Conservation (phyloP, 2,797 vertebrate genomes). For the Cirrhinus mrigala region DNA sequence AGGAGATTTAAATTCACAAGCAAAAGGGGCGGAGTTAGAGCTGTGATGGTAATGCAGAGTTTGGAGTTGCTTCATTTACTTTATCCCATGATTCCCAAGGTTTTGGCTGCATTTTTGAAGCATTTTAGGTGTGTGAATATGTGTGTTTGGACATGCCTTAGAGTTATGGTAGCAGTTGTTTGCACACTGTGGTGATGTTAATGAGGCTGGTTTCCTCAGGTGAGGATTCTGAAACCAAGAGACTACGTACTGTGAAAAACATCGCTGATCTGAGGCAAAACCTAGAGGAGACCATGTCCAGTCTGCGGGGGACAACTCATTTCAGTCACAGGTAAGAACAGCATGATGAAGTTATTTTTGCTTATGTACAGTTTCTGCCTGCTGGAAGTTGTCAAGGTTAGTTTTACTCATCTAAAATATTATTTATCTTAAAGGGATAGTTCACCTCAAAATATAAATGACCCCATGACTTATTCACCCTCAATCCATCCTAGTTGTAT, state of each 20-base stretch:
- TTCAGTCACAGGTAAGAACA: constrained; percentile 84
- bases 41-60: constrained; percentile 9
- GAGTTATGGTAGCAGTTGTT: constrained; percentile 34
- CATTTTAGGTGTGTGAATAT: constrained; percentile 27
- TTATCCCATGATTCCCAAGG: background rate
- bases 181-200: constrained; percentile 22
- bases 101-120: constrained; percentile 41
- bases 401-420: background rate
- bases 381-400: background rate
- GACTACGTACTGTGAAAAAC: constrained; percentile 85
- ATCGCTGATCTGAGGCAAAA: constrained; percentile 90
- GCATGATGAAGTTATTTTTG: background rate
- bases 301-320: constrained; percentile 83
- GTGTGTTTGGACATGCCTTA: constrained; percentile 52
- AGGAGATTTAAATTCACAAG: constrained; percentile 26
- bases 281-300: constrained; percentile 91
- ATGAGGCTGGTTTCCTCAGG: constrained; percentile 67
- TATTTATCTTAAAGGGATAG: background rate
- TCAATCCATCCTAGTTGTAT: background rate
- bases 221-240: constrained; percentile 84
- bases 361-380: background rate
- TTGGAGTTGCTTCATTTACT: background rate
- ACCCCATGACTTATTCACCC: background rate
- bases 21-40: constrained; percentile 8
- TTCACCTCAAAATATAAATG: background rate